Evolutionary conservation across 2,113 vertebrate genomes (phyloP).

Genomic region (Opisthocomus hoazin): DNA sequence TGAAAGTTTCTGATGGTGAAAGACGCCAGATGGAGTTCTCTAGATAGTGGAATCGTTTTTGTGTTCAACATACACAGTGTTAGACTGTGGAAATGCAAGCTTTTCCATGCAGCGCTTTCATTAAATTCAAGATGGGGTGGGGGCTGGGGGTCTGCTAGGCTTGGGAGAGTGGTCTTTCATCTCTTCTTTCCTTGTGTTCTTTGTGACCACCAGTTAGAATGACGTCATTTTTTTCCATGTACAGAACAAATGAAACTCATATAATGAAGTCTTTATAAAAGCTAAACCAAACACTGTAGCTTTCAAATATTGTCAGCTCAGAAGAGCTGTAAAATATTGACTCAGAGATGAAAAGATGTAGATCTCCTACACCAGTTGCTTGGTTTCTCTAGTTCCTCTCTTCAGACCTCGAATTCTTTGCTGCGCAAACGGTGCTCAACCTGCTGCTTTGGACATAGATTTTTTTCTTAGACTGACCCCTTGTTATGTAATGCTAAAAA

Average conservation of each 20-base stretch:
- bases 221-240: background rate
- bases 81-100: background rate
- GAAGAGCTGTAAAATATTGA: background rate
- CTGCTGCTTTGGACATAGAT: constrained; percentile 46
- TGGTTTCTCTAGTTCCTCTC: background rate
- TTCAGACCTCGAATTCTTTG: background rate
- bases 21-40: background rate
- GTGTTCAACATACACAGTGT: background rate
- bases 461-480: constrained; percentile 39
- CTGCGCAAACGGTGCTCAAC: constrained; percentile 15
- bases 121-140: background rate
- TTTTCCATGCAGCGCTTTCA: background rate
- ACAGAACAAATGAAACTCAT: background rate
- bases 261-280: background rate
- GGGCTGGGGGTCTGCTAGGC: background rate
- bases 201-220: background rate
- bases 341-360: background rate
- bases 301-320: background rate
- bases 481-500: constrained; percentile 74
- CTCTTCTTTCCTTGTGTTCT: background rate
- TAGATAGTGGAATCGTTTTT: background rate
- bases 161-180: background rate
- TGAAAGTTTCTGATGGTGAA: background rate
- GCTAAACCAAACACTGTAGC: background rate
- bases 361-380: background rate